phyloP scores from a whole-genome alignment of 1,140 invertebrate species.

The Bombus picipes region DNA sequence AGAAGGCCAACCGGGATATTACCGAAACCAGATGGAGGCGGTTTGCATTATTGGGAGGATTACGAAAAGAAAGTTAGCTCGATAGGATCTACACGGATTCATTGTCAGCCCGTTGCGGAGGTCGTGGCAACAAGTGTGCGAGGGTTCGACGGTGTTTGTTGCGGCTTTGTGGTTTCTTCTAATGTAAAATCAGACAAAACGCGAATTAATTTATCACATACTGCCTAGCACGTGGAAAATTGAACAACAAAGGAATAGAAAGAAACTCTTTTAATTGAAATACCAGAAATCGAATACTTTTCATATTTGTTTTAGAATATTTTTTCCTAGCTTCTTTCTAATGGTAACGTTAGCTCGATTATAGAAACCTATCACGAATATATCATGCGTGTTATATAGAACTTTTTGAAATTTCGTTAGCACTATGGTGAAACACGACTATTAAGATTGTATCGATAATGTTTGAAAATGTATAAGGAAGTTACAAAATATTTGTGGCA shows the following conservation, averaged over 20 bases:
- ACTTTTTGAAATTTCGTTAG: too few species aligned
- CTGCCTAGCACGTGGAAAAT: not conserved
- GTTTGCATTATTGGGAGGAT: constrained; percentile 46
- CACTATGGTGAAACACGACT: too few species aligned
- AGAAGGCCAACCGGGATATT: constrained; percentile 36
- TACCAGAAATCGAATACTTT: too few species aligned
- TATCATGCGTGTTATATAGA: too few species aligned
- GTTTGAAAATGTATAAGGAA: too few species aligned
- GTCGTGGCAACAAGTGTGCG: constrained; percentile 42
- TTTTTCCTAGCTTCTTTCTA: not conserved
- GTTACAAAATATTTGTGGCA: too few species aligned
- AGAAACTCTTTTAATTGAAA: not conserved
- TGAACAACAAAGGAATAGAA: not conserved
- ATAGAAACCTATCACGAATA: too few species aligned
- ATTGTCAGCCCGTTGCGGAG: constrained; percentile 39
- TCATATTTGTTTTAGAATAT: too few species aligned
- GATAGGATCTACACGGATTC: constrained; percentile 46
- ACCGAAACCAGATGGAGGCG: constrained; percentile 30
- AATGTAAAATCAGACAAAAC: not conserved
- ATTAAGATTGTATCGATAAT: too few species aligned
- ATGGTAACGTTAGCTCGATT: not conserved
- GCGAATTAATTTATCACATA: not conserved
- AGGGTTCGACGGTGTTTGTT: constrained; percentile 7
- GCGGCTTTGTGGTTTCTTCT: constrained; percentile 13
- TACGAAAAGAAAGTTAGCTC: constrained; percentile 49